Evolutionary conservation across 2,797 vertebrate genomes (phyloP), one percentile per base, ranked within the genome.

Genomic region (Fratercula arctica): DNA sequence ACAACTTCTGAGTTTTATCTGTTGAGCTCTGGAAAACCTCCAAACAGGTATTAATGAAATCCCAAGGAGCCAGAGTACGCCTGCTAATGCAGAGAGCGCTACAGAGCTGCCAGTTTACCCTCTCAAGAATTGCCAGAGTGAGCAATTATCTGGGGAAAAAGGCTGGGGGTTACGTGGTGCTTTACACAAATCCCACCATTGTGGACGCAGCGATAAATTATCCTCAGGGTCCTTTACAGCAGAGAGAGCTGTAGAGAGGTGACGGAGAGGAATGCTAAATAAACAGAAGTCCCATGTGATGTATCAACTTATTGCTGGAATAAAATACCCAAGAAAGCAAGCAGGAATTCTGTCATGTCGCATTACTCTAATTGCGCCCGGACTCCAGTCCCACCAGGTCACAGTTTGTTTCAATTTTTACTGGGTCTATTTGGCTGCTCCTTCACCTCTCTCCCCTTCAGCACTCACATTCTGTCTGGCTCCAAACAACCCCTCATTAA

Each of bases 321-420:
- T 89, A 39, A 95, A 95, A 95, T 19, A 87, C 31, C 81, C 91
- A 67, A 45, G 91, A 81, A 94, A 79, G 91, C 86, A 76, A 80
- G 94, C 78, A 87, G 96, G 88, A 94, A 77, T 93, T 90, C 96
- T 97, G 96, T 97, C 95, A 93, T 19, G 81, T 90, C 7, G 0
- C 82, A 93, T 96, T 97, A 94, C 91, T 77, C 93, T 95, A 96
- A 96, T 96, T 94, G 95, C 91, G 89, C 81, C 90, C 33, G 84
- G 81, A 68, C 93, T 74, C 60, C 72, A 33, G 81, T 64, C 94
- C 93, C 94, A 77, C 69, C 2, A 9, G 84, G 75, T 64, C 81
- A 76, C 92, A 89, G 92, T 97, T 92, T 95, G 94, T 89, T 96
- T 92, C 95, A 76, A 78, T 94, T 96, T 96, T 83, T 83, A n/a